Conservation (phyloP, 2,113 vertebrate species). For the Syngnathus floridae region DNA sequence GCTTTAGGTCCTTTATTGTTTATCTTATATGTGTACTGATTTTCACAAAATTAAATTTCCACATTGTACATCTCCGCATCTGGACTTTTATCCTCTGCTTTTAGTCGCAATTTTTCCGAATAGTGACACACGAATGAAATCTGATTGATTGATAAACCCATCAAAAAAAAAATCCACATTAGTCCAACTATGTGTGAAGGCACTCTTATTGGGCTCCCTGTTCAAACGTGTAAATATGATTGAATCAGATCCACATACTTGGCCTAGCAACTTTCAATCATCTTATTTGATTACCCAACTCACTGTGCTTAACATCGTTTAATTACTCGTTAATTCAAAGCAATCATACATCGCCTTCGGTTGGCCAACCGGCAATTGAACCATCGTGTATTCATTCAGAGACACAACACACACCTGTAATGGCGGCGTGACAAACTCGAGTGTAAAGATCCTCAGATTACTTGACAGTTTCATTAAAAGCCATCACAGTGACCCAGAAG, state of each 20-base stretch:
- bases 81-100: too few species aligned
- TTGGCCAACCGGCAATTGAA: constrained; percentile 48
- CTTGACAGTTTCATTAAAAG: constrained; percentile 56
- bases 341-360: constrained; percentile 38
- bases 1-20: too few species aligned
- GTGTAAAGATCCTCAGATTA: constrained; percentile 41
- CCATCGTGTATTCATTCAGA: constrained; percentile 23
- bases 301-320: constrained; percentile 55
- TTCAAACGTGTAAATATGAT: constrained; percentile 36
- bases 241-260: constrained; percentile 45
- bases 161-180: too few species aligned
- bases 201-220: background rate
- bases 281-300: constrained; percentile 52
- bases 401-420: constrained; percentile 3
- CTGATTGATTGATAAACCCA: too few species aligned
- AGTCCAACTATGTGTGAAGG: background rate
- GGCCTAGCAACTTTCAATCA: constrained; percentile 41
- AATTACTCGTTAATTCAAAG: constrained; percentile 53
- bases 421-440: background rate
- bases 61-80: too few species aligned
- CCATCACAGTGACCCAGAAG: constrained; percentile 44
- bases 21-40: too few species aligned
- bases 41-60: too few species aligned
- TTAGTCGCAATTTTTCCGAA: too few species aligned
- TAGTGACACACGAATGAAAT: too few species aligned